Percentiles rank a stretch among this genome's conserved stretches.
Evolutionary conservation across 1,140 invertebrate species (phyloP).

Genomic region (Oryzaephilus surinamensis): DNA sequence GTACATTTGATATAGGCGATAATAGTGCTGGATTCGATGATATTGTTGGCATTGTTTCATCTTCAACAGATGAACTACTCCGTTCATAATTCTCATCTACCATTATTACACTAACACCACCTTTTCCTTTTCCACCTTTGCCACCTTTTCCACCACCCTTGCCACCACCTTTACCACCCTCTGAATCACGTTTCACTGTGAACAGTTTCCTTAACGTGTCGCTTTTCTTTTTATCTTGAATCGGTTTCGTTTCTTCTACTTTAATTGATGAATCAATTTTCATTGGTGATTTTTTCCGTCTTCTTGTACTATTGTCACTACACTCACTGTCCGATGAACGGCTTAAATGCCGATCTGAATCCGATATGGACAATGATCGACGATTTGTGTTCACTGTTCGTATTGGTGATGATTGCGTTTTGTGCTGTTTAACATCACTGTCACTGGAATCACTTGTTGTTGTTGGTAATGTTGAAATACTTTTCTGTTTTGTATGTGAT

Average conservation of each 20-base stretch:
- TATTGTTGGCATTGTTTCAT: slow-evolving; percentile 27
- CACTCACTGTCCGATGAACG: not conserved
- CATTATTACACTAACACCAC: slow-evolving; percentile 23
- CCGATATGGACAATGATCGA: too few relatives aligned
- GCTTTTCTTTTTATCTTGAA: slow-evolving; percentile 61
- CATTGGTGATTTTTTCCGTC: not conserved
- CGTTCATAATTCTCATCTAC: slow-evolving; percentile 31
- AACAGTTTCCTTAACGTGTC: slow-evolving; percentile 57
- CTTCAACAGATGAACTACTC: slow-evolving; percentile 32
- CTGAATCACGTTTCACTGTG: slow-evolving; percentile 34
- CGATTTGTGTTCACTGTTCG: not conserved
- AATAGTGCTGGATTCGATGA: slow-evolving; percentile 17
- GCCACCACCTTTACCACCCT: slow-evolving; percentile 39
- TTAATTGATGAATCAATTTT: slow-evolving; percentile 1
- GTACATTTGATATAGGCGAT: slow-evolving; percentile 22
- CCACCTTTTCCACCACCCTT: slow-evolving; percentile 47
- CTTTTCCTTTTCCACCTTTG: slow-evolving; percentile 41
- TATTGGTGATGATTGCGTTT: not conserved
- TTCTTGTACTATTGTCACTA: not conserved
- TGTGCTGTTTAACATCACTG: slow-evolving; percentile 23
- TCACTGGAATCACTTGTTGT: slow-evolving; percentile 36
- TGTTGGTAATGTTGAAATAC: slow-evolving; percentile 22
- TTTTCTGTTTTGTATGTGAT: slow-evolving; percentile 11
- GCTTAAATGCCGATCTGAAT: slow-evolving; percentile 13
- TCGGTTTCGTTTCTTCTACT: slow-evolving; percentile 35